Evolutionary conservation across 2,113 vertebrate species (phyloP), one percentile per base, ranked within the genome.

Genomic region (Charina bottae): DNA sequence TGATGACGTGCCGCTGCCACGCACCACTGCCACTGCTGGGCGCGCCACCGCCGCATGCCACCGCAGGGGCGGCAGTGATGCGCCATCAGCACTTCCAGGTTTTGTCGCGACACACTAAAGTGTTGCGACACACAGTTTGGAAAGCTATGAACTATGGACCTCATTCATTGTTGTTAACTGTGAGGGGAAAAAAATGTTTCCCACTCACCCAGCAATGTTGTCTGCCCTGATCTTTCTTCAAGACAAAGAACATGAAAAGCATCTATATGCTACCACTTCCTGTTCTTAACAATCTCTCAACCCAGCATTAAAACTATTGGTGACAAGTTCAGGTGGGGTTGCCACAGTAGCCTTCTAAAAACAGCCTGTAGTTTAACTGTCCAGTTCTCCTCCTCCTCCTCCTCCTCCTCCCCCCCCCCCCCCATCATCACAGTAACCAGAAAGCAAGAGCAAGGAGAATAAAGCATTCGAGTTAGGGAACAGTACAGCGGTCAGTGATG

Each of bases 361-460:
- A 58, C 59, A 54, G 64, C 87, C 87, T 85, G 90, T 49, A 93
- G 59, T 88, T 93, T 91, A 87, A 91, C 87, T 89, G 60, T 88
- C 90, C 85, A 59, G 68, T 72, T 37, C 78, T 42, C 13, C 24
- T 83, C 55, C 89, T 90, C 68, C 85, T 89, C 90, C 59, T 37
- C 9, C 24, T 72, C 58, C 37, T 89, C 90, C 59, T 90, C 85
- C 89, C 54, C 89, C 68, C 42, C 42, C 42, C 42, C 42, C 42
- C 42, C 42, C 42, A 68, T 33, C 68, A 58, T 72, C 92, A 90
- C 72, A 37, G 86, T 72, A 91, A 91, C 54, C 33, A 33, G 46
- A 64, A 89, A 55, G 90, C 56, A 89, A 85, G 68, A 91, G 72
- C 26, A 84, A 56, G 19, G 58, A 60, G 33, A 26, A 46, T 23